Conservation (phyloP, 2,888 invertebrate species). For the Mylabris sibirica region DNA sequence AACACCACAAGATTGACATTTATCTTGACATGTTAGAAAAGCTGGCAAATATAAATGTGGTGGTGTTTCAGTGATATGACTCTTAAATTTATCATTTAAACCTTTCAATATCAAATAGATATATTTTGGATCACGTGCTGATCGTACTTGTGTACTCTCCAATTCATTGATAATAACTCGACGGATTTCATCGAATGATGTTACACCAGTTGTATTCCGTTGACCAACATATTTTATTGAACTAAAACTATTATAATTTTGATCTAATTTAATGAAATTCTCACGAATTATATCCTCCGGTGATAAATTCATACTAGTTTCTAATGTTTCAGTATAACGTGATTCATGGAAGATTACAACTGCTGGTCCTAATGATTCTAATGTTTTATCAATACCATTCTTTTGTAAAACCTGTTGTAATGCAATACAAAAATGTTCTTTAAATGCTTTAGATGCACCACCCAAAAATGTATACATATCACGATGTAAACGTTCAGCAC, state of each 20-base stretch:
- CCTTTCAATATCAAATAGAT: constrained; percentile 73
- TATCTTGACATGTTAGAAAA: constrained; percentile 78
- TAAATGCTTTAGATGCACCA: constrained; percentile 77
- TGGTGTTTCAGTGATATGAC: constrained; percentile 68
- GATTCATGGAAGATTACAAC: constrained; percentile 84
- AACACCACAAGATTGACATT: constrained; percentile 74
- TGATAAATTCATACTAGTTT: constrained; percentile 66
- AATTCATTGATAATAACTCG: constrained; percentile 69
- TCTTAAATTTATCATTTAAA: constrained; percentile 78
- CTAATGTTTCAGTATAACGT: constrained; percentile 72
- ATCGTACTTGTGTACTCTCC: constrained; percentile 74
- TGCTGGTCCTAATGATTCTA: constrained; percentile 68
- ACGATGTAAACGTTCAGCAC: constrained; percentile 76
- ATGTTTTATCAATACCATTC: constrained; percentile 40
- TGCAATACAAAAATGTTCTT: constrained; percentile 74
- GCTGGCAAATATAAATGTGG: constrained; percentile 77
- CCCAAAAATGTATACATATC: constrained; percentile 82
- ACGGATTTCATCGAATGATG: constrained; percentile 69
- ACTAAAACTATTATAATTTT: constrained; percentile 76
- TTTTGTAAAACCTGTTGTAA: constrained; percentile 55
- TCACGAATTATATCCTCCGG: constrained; percentile 70
- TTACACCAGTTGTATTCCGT: constrained; percentile 61
- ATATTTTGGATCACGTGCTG: constrained; percentile 71
- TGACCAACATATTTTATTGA: constrained; percentile 74
- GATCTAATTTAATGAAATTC: constrained; percentile 69